These are phyloP conservation scores for Heliothis virescens DNA, from an alignment of 1,140 invertebrate species.

Conservation along the genomic window DNA sequence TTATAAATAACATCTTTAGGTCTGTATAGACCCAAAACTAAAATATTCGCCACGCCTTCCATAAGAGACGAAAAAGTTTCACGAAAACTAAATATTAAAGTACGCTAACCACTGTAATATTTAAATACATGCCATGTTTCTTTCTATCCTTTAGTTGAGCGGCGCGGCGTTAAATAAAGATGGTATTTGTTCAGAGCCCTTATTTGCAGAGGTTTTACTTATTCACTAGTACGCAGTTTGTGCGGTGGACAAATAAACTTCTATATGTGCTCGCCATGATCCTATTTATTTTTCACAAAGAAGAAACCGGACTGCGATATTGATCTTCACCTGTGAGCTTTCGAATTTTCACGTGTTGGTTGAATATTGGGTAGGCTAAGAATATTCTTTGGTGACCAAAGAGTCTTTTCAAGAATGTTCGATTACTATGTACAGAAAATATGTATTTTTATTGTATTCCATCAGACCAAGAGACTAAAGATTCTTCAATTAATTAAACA, in stretches of 20 bases:
- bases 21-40: too few relatives aligned
- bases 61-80: background rate
- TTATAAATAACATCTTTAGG: too few relatives aligned
- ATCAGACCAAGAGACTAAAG: too few relatives aligned
- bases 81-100: background rate
- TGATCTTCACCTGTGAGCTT: constrained; percentile 2
- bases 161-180: constrained; percentile 19
- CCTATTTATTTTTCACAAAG: constrained; percentile 36
- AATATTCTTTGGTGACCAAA: too few relatives aligned
- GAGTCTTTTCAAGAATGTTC: too few relatives aligned
- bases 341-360: background rate
- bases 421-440: too few relatives aligned
- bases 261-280: constrained; percentile 22
- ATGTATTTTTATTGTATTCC: too few relatives aligned
- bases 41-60: too few relatives aligned
- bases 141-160: constrained; percentile 23
- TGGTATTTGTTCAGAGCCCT: constrained; percentile 31
- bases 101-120: background rate
- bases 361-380: too few relatives aligned
- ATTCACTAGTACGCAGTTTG: constrained; percentile 28
- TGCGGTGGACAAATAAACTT: constrained; percentile 33
- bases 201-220: constrained; percentile 35
- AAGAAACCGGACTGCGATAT: constrained; percentile 8
- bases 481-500: too few relatives aligned
- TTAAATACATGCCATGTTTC: background rate